Evolutionary conservation across 2,113 vertebrate genomes (phyloP).

Genomic region (Eonycteris spelaea): DNA sequence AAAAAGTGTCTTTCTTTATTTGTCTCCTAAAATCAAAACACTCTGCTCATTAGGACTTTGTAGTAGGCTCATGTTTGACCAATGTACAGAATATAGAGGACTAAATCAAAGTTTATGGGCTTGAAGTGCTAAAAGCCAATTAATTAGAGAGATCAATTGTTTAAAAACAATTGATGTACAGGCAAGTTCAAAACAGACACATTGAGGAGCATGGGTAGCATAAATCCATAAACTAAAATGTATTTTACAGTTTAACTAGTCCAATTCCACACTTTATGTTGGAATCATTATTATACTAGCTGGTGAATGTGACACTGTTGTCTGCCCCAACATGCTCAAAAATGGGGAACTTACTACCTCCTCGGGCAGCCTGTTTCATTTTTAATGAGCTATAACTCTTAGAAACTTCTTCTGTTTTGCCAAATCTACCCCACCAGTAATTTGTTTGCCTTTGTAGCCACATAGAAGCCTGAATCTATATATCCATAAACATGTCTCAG

Average conservation of each 20-base stretch:
- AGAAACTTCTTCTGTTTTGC: neutral
- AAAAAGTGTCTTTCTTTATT: neutral
- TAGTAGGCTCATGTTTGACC: neutral
- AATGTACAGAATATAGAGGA: neutral
- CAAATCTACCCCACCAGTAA: neutral
- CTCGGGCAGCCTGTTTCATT: neutral
- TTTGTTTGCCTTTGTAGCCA: neutral
- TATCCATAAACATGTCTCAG: neutral
- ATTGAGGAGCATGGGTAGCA: neutral
- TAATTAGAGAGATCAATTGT: neutral
- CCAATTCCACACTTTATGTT: neutral
- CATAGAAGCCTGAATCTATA: neutral
- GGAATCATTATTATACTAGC: neutral
- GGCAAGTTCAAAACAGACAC: neutral
- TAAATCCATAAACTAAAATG: neutral
- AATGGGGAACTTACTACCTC: neutral
- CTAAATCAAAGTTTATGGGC: neutral
- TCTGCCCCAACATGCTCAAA: neutral
- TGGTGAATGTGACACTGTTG: neutral
- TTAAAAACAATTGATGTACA: neutral
- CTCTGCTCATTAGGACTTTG: neutral
- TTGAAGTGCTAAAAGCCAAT: neutral
- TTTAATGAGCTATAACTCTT: neutral
- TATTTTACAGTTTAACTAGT: neutral
- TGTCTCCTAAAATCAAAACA: neutral